phyloP scores from a whole-genome alignment of 2,113 vertebrate species.

The Donacobius atricapilla region DNA sequence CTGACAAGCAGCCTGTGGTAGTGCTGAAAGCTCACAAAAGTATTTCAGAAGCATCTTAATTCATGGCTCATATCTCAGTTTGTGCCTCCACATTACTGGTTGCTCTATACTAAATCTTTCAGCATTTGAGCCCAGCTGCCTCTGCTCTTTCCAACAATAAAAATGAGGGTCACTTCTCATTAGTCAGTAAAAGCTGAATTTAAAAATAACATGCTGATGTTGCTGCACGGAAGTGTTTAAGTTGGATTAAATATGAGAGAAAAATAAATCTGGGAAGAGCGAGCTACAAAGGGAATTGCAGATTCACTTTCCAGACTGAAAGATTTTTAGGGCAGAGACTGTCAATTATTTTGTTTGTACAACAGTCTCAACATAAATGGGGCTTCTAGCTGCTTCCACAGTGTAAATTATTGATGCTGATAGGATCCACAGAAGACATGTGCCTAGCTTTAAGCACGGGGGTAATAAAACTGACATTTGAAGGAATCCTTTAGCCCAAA shows the following conservation, averaged over 20 bases:
- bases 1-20: neutral
- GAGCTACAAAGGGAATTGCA: conserved; percentile 48
- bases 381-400: conserved; percentile 23
- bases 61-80: neutral
- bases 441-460: conserved; percentile 6
- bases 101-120: conserved; percentile 25
- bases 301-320: conserved; percentile 25
- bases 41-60: conserved; percentile 21
- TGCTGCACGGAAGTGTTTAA: neutral
- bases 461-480: conserved; percentile 8
- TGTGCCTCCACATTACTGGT: neutral
- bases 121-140: neutral
- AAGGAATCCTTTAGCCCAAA: conserved; percentile 6
- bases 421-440: conserved; percentile 10
- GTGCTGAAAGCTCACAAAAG: neutral
- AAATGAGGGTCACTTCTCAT: conserved; percentile 13
- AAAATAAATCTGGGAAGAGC: conserved; percentile 28
- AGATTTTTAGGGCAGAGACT: conserved; percentile 56
- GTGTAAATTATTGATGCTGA: conserved; percentile 46
- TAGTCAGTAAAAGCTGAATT: conserved; percentile 21
- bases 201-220: conserved; percentile 54
- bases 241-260: conserved; percentile 27
- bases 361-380: conserved; percentile 36
- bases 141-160: conserved; percentile 15
- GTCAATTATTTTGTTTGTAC: conserved; percentile 61